phyloP scores from a whole-genome alignment of 2,888 invertebrate species.

The Andrena hattorfiana region DNA sequence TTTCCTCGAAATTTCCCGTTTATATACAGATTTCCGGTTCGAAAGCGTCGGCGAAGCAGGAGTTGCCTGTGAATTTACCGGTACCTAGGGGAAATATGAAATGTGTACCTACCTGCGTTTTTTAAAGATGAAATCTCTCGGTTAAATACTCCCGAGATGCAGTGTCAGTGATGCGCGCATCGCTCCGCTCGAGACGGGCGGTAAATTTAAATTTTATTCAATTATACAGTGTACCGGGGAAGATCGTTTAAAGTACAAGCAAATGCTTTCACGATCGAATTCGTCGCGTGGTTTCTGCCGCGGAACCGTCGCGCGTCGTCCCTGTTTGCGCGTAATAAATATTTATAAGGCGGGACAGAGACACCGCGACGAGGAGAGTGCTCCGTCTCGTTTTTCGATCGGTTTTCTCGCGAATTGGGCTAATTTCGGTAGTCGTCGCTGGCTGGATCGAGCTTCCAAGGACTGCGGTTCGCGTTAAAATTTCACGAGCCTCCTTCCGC shows the following conservation, averaged over 20 bases:
- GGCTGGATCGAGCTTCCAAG: not conserved
- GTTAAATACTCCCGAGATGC: too few relatives aligned
- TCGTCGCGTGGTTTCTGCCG: slow-evolving; percentile 45
- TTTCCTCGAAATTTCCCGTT: not conserved
- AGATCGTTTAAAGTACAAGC: slow-evolving; percentile 69
- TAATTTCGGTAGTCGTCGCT: not conserved
- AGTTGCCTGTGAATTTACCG: too few relatives aligned
- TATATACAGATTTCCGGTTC: not conserved
- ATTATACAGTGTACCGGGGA: slow-evolving; percentile 69
- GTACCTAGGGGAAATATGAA: too few relatives aligned
- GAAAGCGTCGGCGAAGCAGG: not conserved
- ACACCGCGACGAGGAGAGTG: not conserved
- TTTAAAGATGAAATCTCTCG: too few relatives aligned
- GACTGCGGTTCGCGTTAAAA: too few relatives aligned
- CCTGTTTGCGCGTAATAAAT: slow-evolving; percentile 59
- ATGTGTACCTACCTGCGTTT: too few relatives aligned
- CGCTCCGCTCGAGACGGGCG: slow-evolving; percentile 23
- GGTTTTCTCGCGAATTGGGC: not conserved
- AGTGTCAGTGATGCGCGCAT: too few relatives aligned
- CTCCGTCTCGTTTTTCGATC: slow-evolving; percentile 2
- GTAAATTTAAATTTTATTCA: slow-evolving; percentile 78
- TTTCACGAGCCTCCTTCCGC: not conserved
- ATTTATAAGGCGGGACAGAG: slow-evolving; percentile 47
- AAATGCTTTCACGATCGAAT: slow-evolving; percentile 71
- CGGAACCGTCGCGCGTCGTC: slow-evolving; percentile 9